These are phyloP conservation scores for Choloepus hoffmanni DNA, from an alignment of 2,113 vertebrate genomes.

Conservation along the genomic window DNA sequence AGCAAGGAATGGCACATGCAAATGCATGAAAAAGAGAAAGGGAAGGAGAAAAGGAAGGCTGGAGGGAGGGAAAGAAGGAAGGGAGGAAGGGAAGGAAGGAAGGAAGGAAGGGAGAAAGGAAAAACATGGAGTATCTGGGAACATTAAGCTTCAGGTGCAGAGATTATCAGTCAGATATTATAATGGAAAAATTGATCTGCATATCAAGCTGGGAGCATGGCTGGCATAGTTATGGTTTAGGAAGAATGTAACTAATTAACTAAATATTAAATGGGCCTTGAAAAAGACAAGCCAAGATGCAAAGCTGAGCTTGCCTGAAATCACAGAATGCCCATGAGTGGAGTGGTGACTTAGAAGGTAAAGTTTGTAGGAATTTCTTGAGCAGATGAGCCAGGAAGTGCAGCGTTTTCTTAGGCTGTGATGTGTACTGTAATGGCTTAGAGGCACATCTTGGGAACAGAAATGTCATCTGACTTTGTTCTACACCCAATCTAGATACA, in stretches of 20 bases:
- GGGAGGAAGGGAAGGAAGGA: not conserved
- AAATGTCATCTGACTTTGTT: not conserved
- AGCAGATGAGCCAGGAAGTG: not conserved
- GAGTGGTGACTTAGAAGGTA: not conserved
- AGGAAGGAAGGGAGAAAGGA: not conserved
- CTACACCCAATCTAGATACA: not conserved
- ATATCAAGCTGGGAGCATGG: not conserved
- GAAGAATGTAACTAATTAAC: not conserved
- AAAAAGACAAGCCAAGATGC: not conserved
- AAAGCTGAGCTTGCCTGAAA: not conserved
- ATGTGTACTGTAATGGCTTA: not conserved
- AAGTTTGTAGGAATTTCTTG: not conserved
- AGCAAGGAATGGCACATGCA: not conserved
- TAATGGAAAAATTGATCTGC: not conserved
- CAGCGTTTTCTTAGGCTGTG: not conserved
- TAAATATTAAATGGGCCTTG: not conserved
- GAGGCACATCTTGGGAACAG: not conserved
- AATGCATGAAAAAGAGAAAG: not conserved
- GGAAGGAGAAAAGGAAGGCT: not conserved
- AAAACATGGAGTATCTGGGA: not conserved
- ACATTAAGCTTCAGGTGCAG: not conserved
- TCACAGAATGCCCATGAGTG: not conserved
- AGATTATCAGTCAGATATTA: not conserved
- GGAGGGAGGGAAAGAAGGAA: not conserved
- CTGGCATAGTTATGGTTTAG: not conserved